These are phyloP conservation scores for Coelopa frigida DNA, from an alignment of 1,140 invertebrate genomes.

Conservation along the genomic window DNA sequence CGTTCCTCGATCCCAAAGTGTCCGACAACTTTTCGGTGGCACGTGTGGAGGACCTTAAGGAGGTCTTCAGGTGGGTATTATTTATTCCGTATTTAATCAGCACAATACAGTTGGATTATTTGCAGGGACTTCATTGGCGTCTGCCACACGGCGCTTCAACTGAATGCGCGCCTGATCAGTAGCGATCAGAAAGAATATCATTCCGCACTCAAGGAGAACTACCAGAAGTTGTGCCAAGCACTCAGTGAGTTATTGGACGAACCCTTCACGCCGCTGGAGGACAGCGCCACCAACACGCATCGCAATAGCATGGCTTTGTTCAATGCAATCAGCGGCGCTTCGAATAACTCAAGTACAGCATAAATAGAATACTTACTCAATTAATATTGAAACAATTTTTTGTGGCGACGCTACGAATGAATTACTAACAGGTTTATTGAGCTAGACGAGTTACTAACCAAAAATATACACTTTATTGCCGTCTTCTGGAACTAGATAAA, in stretches of 20 bases:
- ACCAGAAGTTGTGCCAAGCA: slow-evolving; percentile 73
- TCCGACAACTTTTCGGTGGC: slow-evolving; percentile 67
- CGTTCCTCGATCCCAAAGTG: slow-evolving; percentile 71
- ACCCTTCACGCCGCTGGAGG: slow-evolving; percentile 38
- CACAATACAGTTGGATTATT: slow-evolving; percentile 25
- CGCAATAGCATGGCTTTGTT: slow-evolving; percentile 61
- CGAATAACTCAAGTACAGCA: slow-evolving; percentile 57
- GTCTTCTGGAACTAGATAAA: too few species aligned
- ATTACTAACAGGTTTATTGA: too few species aligned
- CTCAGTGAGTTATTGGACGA: slow-evolving; percentile 67
- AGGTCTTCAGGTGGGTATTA: slow-evolving; percentile 68
- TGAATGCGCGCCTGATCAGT: slow-evolving; percentile 78
- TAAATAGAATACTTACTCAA: too few species aligned
- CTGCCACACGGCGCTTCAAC: slow-evolving; percentile 76
- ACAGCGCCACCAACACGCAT: slow-evolving; percentile 42
- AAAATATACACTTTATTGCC: too few species aligned
- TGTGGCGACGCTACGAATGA: too few species aligned
- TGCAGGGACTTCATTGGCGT: slow-evolving; percentile 80
- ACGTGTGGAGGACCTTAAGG: slow-evolving; percentile 75
- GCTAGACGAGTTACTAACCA: too few species aligned
- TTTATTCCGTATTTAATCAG: background rate
- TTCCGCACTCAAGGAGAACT: slow-evolving; percentile 74
- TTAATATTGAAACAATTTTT: too few species aligned
- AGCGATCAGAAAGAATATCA: slow-evolving; percentile 86
- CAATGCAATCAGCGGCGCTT: slow-evolving; percentile 60